Evolutionary conservation across 2,888 invertebrate species (phyloP).

Genomic region (Patella caerulea): DNA sequence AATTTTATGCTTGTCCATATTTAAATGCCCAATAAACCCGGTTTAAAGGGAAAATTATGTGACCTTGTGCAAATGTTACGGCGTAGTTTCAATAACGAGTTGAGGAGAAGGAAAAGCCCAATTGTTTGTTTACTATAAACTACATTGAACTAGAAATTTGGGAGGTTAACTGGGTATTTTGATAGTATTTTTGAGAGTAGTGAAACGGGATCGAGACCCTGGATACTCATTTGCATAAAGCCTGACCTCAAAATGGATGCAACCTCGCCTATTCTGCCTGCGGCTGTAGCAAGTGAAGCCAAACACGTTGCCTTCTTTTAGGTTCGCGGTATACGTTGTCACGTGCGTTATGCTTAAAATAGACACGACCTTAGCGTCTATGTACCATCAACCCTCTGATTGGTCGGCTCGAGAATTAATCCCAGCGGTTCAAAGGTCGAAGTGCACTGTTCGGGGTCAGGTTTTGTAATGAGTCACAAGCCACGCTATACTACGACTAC

Average conservation of each 20-base stretch:
- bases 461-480: conserved; percentile 2
- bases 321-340: not conserved
- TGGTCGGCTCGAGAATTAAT: not conserved
- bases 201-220: not conserved
- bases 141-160: conserved; percentile 8
- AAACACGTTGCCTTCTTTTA: not conserved
- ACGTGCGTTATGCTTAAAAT: conserved; percentile 9
- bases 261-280: not conserved
- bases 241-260: not conserved
- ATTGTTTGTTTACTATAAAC: not conserved
- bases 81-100: not conserved
- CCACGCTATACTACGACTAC: no score
- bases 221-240: conserved; percentile 11
- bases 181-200: conserved; percentile 8
- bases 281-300: not conserved
- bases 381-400: not conserved
- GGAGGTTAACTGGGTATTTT: conserved; percentile 5
- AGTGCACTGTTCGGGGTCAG: not conserved
- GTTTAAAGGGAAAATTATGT: not conserved
- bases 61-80: not conserved
- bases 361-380: not conserved
- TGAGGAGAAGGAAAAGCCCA: not conserved
- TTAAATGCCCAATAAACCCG: no score
- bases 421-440: not conserved
- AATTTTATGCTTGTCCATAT: not conserved